Conservation (phyloP, 2,888 invertebrate species). For the Pandemis corylana region DNA sequence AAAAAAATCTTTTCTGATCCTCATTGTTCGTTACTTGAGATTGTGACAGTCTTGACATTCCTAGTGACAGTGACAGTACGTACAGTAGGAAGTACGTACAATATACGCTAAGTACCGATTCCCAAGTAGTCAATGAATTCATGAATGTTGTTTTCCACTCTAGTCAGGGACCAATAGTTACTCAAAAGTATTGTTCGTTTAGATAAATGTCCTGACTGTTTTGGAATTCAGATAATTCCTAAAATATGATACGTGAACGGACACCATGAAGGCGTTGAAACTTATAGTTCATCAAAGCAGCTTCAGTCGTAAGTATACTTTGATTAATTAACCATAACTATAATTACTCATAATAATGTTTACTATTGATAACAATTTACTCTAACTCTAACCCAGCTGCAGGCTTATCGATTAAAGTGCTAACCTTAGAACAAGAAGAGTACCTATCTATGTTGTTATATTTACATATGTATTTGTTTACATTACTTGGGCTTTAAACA, state of each 20-base stretch:
- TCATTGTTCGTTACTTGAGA: no score
- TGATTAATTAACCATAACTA: neutral
- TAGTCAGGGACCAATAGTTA: neutral
- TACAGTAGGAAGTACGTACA: no score
- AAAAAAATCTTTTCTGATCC: no score
- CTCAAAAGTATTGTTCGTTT: neutral
- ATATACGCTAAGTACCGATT: neutral
- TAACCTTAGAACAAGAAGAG: neutral
- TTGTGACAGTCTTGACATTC: no score
- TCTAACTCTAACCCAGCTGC: neutral
- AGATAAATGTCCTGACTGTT: neutral
- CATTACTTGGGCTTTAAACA: neutral
- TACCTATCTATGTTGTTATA: neutral
- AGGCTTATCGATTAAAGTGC: neutral
- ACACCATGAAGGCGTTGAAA: conserved; percentile 88
- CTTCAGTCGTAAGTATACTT: conserved; percentile 86
- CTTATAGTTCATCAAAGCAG: conserved; percentile 92
- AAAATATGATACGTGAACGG: neutral
- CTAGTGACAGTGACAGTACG: no score
- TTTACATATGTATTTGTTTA: neutral
- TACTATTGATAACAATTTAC: conserved; percentile 6
- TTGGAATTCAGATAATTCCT: neutral
- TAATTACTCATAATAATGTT: conserved; percentile 1
- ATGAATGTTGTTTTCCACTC: neutral
- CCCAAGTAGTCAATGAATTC: neutral